These are phyloP conservation scores for Catharus minimus DNA, from an alignment of 2,113 vertebrate species.

Conservation along the genomic window DNA sequence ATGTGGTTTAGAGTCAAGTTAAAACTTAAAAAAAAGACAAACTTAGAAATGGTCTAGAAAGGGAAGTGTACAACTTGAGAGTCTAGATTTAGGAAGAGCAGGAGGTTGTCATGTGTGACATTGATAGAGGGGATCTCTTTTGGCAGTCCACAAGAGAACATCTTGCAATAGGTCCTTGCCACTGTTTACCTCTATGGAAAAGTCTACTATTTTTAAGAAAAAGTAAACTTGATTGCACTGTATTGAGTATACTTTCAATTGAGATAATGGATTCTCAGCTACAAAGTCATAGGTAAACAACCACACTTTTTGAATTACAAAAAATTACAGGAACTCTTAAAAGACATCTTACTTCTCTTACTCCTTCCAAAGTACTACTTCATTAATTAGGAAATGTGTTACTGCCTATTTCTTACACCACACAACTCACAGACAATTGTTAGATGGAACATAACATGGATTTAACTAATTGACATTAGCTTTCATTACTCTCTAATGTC, in stretches of 20 bases:
- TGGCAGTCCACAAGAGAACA: not conserved
- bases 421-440: not conserved
- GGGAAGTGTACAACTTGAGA: not conserved
- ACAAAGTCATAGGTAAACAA: not conserved
- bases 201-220: not conserved
- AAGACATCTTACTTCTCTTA: not conserved
- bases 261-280: not conserved
- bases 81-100: not conserved
- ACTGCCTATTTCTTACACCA: not conserved
- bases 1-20: not conserved
- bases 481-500: slow-evolving; percentile 45
- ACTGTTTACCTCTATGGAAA: not conserved
- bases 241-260: not conserved
- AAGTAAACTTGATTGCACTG: not conserved
- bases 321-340: not conserved
- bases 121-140: not conserved
- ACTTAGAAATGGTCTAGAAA: not conserved
- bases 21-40: not conserved
- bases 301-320: not conserved
- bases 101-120: not conserved
- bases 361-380: not conserved
- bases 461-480: slow-evolving; percentile 49
- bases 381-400: not conserved
- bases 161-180: not conserved
- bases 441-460: slow-evolving; percentile 15